Evolutionary conservation across 2,888 invertebrate genomes (phyloP), one percentile per base, ranked within the genome.

Genomic region (Amphipoea oculea): DNA sequence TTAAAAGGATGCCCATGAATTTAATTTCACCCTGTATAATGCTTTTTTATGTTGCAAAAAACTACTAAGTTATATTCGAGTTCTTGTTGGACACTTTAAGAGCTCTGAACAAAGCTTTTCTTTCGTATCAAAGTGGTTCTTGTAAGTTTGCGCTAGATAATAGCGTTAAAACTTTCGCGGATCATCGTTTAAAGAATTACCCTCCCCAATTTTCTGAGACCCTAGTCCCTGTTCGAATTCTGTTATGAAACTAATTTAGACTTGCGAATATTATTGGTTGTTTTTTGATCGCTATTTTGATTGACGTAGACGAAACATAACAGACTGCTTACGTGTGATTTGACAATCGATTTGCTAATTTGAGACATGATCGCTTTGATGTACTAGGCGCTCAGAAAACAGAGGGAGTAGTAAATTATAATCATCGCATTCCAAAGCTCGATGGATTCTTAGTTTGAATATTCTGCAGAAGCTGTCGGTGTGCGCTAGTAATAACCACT

Each of bases 21-120:
- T 29, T 29, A 29, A 29, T 29, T 29, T 29, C 29, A 29, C 29
- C 29, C 29, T 29, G 29, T 29, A 5, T 40, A 40, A 5, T 40
- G 0, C 4, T 63, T 76, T 72, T 20, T 68, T 65, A 62, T 69
- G 42, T 57, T 57, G 29, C 48, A 73, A 84, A 75, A 54, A 45
- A 81, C 36, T 62, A 78, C 29, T 57, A 67, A 84, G 73, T 78
- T 77, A 23, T 73, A n/a, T 85, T 71, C 48, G 1, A 60, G 67
- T 73, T 73, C 62, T 79, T 48, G 54, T 81, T 76, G 62, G 79
- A 76, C 79, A 73, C 63, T 78, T 78, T 66, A 29, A 66, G 77
- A 85, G 71, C 51, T 82, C 7, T n/a, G 23, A 73, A 76, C 65
- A 78, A 36, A 67, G 57, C 71, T 73, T 78, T 62, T 83, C 63